phyloP scores from a whole-genome alignment of 2,888 invertebrate genomes.

The Galeruca laticollis region DNA sequence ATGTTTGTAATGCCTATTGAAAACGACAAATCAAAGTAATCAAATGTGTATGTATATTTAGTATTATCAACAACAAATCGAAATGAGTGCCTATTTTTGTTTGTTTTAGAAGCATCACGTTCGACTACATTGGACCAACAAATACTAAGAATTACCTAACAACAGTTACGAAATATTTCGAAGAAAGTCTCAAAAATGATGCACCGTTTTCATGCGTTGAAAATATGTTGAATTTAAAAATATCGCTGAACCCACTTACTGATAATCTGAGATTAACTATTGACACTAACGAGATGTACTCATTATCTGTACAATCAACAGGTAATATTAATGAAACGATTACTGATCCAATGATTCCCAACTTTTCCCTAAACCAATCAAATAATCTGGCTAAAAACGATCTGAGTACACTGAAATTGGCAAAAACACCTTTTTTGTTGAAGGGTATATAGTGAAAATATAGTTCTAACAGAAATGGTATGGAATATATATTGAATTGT shows the following conservation, averaged over 20 bases:
- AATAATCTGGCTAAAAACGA: background rate
- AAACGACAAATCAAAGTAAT: no score
- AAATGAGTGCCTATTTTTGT: background rate
- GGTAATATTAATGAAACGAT: constrained; percentile 34
- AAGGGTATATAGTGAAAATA: no score
- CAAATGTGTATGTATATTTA: no score
- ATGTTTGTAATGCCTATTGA: no score
- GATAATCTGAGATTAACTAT: constrained; percentile 71
- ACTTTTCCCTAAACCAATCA: background rate
- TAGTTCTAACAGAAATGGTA: no score
- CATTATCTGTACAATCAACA: constrained; percentile 67
- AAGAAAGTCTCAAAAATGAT: constrained; percentile 31
- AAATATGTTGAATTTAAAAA: constrained; percentile 69
- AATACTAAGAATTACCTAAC: constrained; percentile 69
- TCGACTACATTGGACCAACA: constrained; percentile 66
- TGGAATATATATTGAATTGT: no score
- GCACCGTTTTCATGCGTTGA: constrained; percentile 53
- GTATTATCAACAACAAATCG: no score
- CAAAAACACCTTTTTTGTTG: no score
- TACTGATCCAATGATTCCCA: no score
- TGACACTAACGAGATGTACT: constrained; percentile 79
- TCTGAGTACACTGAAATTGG: no score
- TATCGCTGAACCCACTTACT: constrained; percentile 70
- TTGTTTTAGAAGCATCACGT: constrained; percentile 46
- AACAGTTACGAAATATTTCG: constrained; percentile 65